Conservation (phyloP, 1,140 invertebrate species). For the Mactra quadrangularis region DNA sequence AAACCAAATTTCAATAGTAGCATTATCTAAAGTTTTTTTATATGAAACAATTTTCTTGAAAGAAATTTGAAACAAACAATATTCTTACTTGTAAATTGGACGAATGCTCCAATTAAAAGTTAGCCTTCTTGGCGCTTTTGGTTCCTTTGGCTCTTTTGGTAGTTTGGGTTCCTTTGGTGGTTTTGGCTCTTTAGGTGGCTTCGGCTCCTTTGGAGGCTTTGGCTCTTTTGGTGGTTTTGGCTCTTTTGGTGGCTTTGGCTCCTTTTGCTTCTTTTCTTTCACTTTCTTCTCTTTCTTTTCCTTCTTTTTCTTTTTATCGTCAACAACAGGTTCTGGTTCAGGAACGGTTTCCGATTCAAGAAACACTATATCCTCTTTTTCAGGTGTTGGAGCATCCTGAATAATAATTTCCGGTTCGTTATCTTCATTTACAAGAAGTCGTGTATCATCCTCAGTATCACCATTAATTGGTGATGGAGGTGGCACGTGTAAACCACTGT, state of each 20-base stretch:
- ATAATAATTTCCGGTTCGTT: conserved; percentile 16
- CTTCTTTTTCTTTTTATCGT: conserved; percentile 35
- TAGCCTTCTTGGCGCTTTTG: not conserved
- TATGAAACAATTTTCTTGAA: no score
- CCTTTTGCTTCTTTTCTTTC: conserved; percentile 28
- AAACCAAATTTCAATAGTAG: no score
- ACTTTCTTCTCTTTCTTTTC: conserved; percentile 32
- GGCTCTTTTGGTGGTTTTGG: conserved; percentile 35
- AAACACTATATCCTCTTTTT: conserved; percentile 52
- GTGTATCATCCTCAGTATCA: conserved; percentile 23
- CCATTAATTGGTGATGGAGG: conserved; percentile 39
- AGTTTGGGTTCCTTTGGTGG: conserved; percentile 17
- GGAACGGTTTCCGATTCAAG: conserved; percentile 37
- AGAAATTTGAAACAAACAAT: no score
- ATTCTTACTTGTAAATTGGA: conserved; percentile 44
- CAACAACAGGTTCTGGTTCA: not conserved
- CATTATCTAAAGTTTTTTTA: no score
- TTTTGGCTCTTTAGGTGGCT: conserved; percentile 23
- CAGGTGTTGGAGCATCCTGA: conserved; percentile 16
- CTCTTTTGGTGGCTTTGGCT: conserved; percentile 13
- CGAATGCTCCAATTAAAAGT: conserved; percentile 40
- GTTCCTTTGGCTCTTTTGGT: conserved; percentile 20
- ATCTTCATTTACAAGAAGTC: not conserved
- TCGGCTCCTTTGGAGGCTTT: conserved; percentile 16
- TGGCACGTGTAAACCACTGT: conserved; percentile 44